phyloP scores from a whole-genome alignment of 1,140 invertebrate genomes.

The Euura lappo region DNA sequence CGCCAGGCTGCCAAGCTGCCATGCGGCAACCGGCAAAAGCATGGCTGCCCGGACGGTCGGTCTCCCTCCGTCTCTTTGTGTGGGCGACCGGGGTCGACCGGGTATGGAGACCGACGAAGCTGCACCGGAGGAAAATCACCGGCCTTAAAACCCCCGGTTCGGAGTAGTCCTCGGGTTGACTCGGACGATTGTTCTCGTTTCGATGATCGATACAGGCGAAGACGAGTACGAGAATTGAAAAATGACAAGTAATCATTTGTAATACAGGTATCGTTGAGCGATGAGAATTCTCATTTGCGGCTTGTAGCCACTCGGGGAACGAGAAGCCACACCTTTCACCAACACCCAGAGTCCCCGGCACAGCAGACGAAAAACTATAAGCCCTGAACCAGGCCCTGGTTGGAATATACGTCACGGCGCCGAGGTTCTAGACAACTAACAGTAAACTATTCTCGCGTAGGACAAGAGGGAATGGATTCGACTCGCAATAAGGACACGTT shows the following conservation, averaged over 20 bases:
- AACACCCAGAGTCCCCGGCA: neutral
- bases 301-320: neutral
- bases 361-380: too few relatives aligned
- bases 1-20: conserved; percentile 33
- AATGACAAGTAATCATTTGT: neutral
- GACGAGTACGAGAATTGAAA: neutral
- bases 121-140: neutral
- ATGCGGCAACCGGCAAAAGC: conserved; percentile 2
- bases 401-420: too few relatives aligned
- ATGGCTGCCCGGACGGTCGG: conserved; percentile 14
- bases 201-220: too few relatives aligned
- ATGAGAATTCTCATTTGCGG: neutral
- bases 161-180: too few relatives aligned
- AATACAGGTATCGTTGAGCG: neutral
- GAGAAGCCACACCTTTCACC: neutral
- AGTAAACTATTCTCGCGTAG: neutral
- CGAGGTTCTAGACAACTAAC: neutral
- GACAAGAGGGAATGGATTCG: too few relatives aligned
- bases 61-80: conserved; percentile 1
- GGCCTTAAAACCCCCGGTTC: too few relatives aligned
- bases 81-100: neutral
- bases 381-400: too few relatives aligned
- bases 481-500: too few relatives aligned
- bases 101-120: neutral
- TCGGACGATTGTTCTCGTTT: too few relatives aligned